A percentile compares a stretch with the other conserved stretches of the same genome.
These are phyloP conservation scores for Patiria miniata DNA, from an alignment of 35 echinoderm and acorn worm species.

Conservation along the genomic window DNA sequence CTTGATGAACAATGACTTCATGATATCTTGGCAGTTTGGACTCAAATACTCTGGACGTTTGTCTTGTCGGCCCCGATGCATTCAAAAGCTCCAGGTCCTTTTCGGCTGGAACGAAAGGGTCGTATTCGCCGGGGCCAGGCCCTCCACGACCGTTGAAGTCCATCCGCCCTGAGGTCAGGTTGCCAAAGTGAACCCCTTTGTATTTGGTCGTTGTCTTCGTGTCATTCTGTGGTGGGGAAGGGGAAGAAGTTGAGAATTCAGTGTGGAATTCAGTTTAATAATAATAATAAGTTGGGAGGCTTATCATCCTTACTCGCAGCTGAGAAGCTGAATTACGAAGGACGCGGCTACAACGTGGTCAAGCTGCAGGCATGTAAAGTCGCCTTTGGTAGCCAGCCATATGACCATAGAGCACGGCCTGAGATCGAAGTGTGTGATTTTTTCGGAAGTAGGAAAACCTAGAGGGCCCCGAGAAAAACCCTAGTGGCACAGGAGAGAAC, in stretches of 20 bases:
- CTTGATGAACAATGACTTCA: constrained; percentile 77
- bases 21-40: constrained; percentile 90
- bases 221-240: constrained; percentile 51
- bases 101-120: constrained; percentile 65
- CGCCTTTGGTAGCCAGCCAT: too few relatives aligned
- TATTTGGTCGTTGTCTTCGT: constrained; percentile 96
- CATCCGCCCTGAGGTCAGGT: constrained; percentile 80
- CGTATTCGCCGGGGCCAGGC: constrained; percentile 94
- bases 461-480: too few relatives aligned
- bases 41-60: constrained; percentile 74
- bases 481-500: too few relatives aligned
- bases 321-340: too few relatives aligned
- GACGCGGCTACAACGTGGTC: too few relatives aligned
- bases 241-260: background rate
- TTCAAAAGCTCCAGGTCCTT: constrained; percentile 70
- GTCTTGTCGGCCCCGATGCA: constrained; percentile 13
- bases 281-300: too few relatives aligned
- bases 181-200: constrained; percentile 94
- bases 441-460: too few relatives aligned
- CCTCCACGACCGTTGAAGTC: constrained; percentile 86
- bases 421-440: too few relatives aligned
- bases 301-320: too few relatives aligned
- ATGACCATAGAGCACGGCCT: too few relatives aligned
- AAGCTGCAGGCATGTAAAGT: too few relatives aligned
- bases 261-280: background rate